Evolutionary conservation across 2,888 invertebrate species (phyloP), one percentile per base, ranked within the genome.

Genomic region (Deilephila elpenor): DNA sequence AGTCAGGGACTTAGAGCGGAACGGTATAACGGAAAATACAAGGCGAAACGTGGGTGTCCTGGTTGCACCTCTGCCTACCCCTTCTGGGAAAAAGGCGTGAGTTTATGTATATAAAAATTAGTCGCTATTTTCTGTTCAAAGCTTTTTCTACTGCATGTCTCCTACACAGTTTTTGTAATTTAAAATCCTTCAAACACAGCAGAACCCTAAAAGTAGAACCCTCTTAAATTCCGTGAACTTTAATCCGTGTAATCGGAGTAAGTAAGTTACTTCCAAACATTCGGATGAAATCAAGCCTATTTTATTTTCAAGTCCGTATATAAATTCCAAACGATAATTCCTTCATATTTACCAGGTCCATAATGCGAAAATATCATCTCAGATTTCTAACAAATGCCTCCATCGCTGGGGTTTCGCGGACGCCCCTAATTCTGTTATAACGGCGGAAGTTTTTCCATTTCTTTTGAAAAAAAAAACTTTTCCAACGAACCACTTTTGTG

Each of bases 391-490:
- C 79, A 79, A 83, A 80, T 77, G 78, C 78, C 78, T 76, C 76
- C 64, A 56, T 59, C 25, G 37, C 67, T 67, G 37, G 64, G 72
- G 72, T 59, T 37, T 73, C 75, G 75, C 73, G 77, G 77, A 53
- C 74, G 77, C 79, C 82, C 86, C 88, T 91, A 91, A 92, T 91
- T 88, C 89, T 86, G 86, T 88, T 90, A 90, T 92, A 92, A 92
- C 90, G 91, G 91, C 89, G 80, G 83, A 93, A 92, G 84, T 93
- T 92, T 91, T 88, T 88, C 88, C 91, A 90, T 92, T 91, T 86
- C 87, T 89, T 89, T 88, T 85, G 62, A 34, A 62, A 86, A 78
- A 79, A 86, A 84, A 79, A 80, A 86, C 86, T 86, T 87, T 88
- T 83, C 56, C 20, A 73, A 82, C 82, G 79, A 83, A 86, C 83